phyloP scores from a whole-genome alignment of 2,113 vertebrate genomes.

The Aphelocoma coerulescens region DNA sequence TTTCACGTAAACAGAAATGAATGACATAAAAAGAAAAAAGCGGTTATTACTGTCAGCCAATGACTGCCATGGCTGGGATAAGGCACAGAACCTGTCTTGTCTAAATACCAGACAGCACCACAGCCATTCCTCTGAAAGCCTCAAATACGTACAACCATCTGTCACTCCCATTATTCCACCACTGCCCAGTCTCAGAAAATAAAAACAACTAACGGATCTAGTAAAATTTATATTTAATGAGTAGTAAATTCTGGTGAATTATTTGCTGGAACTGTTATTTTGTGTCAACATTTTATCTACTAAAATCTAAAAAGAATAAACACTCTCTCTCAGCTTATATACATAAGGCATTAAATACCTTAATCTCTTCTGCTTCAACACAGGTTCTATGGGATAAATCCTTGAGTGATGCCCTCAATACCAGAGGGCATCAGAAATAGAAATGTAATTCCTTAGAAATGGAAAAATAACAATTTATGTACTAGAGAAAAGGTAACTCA shows the following conservation, averaged over 20 bases:
- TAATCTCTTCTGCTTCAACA: background rate
- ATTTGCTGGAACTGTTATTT: background rate
- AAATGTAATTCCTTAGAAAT: background rate
- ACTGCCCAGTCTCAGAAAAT: background rate
- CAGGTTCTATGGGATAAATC: background rate
- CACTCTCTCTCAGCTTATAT: background rate
- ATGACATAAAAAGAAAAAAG: background rate
- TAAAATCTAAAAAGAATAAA: background rate
- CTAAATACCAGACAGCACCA: background rate
- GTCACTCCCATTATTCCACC: background rate
- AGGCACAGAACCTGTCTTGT: background rate
- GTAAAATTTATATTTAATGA: background rate
- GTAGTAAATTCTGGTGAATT: background rate
- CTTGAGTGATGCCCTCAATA: background rate
- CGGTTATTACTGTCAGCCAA: background rate
- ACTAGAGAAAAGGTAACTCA: background rate
- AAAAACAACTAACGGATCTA: background rate
- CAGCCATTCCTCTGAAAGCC: background rate
- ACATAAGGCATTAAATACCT: background rate
- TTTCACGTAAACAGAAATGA: background rate
- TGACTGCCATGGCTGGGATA: background rate
- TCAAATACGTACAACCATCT: background rate
- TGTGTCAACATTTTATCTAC: background rate
- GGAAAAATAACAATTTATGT: background rate
- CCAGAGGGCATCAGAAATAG: background rate